A percentile compares a stretch with the other conserved stretches of the same genome.
Conservation (phyloP, 1,140 invertebrate species). For the Tetranychus urticae region DNA sequence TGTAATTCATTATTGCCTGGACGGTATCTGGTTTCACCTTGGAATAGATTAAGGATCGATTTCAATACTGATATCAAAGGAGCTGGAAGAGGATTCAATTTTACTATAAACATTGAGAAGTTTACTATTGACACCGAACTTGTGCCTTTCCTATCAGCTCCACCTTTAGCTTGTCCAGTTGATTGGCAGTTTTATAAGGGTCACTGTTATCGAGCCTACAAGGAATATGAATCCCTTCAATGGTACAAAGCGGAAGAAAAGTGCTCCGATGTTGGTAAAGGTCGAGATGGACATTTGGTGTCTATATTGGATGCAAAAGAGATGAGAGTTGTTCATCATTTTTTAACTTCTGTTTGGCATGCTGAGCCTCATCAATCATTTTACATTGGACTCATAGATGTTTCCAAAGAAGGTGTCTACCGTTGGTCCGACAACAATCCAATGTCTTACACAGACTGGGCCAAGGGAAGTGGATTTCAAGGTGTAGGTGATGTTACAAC, state of each 20-base stretch:
- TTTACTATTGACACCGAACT: conserved; percentile 12
- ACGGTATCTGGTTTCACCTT: conserved; percentile 13
- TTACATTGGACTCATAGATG: conserved; percentile 17
- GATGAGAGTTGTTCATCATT: conserved; percentile 15
- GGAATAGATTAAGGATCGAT: conserved; percentile 15
- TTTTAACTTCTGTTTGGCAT: conserved; percentile 14
- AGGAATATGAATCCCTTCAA: conserved; percentile 13
- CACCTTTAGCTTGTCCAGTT: conserved; percentile 6
- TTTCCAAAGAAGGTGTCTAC: conserved; percentile 14
- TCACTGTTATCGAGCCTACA: conserved; percentile 14
- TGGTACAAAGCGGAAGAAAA: conserved; percentile 15
- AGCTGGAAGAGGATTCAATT: conserved; percentile 14
- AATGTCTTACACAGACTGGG: conserved; percentile 18
- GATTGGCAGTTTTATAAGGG: conserved; percentile 15
- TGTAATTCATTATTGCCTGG: conserved; percentile 14
- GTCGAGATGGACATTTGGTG: conserved; percentile 14
- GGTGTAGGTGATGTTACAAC: neutral
- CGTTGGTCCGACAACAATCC: conserved; percentile 17
- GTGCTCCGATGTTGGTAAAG: conserved; percentile 9
- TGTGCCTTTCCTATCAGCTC: neutral
- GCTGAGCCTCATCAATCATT: conserved; percentile 8
- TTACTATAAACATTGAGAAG: conserved; percentile 12
- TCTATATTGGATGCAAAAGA: conserved; percentile 15
- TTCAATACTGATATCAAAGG: conserved; percentile 14
- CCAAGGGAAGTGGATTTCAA: neutral